Evolutionary conservation across 53 echinoderm and acorn worm genomes (phyloP), one percentile per base, ranked within the genome.

Genomic region (Zoroaster sp.): DNA sequence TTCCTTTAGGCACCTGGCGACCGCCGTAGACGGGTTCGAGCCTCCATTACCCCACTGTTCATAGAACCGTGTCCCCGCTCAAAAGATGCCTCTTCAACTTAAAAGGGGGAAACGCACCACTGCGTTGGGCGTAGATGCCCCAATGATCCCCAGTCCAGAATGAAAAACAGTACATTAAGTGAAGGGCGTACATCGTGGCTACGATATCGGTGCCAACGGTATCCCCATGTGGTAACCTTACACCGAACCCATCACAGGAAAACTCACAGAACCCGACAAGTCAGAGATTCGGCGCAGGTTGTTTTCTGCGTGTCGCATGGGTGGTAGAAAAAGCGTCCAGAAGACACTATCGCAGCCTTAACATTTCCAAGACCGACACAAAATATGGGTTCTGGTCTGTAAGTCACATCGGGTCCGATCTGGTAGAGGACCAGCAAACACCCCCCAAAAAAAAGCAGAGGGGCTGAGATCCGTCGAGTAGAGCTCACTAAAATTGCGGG

Each of bases 361-460:
- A 25, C 14, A 89, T 71, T 73, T 93, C 89, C 43, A 93, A 72
- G 76, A 93, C 93, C 89, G 86, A 53, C 86, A 77, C 89, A 93
- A 93, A 44, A 93, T 72, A 11, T 86, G 77, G 28, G 85, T 89
- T 30, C 77, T 89, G 47, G 72, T 49, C 46, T 93, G 74, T 5
- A 93, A 36, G 85, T 86, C 72, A 47, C 93, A 93, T 73, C 53
- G 73, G 21, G 78, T 69, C 54, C 36, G n/a, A 40, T 20, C 21
- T 13, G 30, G 35, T 90, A 90, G 20, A 83, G 14, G 44, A 17
- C 37, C 43, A 66, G 35, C 42, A 54, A 74, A 67, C 74, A 66
- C 23, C 90, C 90, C 11, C 93, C 89, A 28, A 89, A 93, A 93
- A 52, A 89, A 86, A 31, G 44, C 6, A 5, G 63, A 52, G 5